phyloP scores from a whole-genome alignment of 2,797 vertebrate genomes.

The Mastacembelus armatus region DNA sequence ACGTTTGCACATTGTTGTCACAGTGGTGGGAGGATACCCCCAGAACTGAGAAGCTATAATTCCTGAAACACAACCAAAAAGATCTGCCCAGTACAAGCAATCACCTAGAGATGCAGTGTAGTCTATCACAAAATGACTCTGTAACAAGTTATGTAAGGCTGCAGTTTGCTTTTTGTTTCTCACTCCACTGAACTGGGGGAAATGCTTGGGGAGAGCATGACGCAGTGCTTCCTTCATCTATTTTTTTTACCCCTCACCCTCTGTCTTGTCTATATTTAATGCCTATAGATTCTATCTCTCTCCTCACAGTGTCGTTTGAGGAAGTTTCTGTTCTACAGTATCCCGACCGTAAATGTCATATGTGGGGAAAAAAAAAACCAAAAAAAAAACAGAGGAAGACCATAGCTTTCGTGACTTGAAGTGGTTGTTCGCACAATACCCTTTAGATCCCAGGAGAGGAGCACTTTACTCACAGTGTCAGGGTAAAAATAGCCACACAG shows the following conservation, averaged over 20 bases:
- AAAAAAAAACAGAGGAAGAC: conserved; percentile 1
- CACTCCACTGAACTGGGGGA: conserved; percentile 69
- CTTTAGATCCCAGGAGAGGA: conserved; percentile 56
- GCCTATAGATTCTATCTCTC: conserved; percentile 53
- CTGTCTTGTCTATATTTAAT: conserved; percentile 73
- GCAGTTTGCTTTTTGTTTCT: conserved; percentile 70
- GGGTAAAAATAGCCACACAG: conserved; percentile 61
- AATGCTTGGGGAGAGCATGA: conserved; percentile 63
- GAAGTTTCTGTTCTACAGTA: neutral
- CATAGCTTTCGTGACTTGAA: conserved; percentile 52
- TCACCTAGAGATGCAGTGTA: conserved; percentile 18
- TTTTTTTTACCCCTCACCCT: conserved; percentile 19
- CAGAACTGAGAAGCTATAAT: conserved; percentile 8
- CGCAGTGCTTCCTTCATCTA: conserved; percentile 67
- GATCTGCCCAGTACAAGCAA: conserved; percentile 22
- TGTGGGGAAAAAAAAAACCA: neutral
- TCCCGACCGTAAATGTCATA: conserved; percentile 28
- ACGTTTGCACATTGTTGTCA: too few species aligned
- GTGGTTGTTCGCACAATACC: conserved; percentile 48
- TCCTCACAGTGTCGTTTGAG: conserved; percentile 24
- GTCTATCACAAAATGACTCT: conserved; percentile 40
- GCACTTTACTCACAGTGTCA: conserved; percentile 56
- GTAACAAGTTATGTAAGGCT: conserved; percentile 66
- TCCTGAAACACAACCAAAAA: conserved; percentile 5
- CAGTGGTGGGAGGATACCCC: conserved; percentile 22